phyloP scores from a whole-genome alignment of 1,140 invertebrate genomes.

The Belonocnema kinseyi region DNA sequence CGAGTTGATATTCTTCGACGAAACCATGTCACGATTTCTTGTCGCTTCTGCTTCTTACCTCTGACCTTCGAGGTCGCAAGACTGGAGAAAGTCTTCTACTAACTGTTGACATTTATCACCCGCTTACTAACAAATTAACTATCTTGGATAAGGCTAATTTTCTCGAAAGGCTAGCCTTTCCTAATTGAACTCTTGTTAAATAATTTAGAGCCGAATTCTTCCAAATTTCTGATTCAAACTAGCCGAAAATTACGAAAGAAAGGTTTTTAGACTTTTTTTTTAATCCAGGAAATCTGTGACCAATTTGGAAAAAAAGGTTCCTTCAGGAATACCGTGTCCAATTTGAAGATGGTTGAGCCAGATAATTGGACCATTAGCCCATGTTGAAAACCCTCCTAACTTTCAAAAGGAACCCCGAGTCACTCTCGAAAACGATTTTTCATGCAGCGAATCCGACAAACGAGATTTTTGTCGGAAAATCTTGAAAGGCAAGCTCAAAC shows the following conservation, averaged over 20 bases:
- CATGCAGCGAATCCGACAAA: conserved; percentile 1
- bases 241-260: not conserved
- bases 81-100: conserved; percentile 6
- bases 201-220: not conserved
- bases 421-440: conserved; percentile 12
- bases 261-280: conserved; percentile 7
- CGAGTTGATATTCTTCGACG: not conserved
- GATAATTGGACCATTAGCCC: conserved; percentile 30
- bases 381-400: not conserved
- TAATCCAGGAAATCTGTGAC: conserved; percentile 25
- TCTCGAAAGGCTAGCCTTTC: not conserved
- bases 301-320: conserved; percentile 14
- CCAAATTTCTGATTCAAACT: not conserved
- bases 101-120: conserved; percentile 10
- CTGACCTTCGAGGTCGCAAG: conserved; percentile 5
- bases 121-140: conserved; percentile 12
- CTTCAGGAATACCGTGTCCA: not conserved
- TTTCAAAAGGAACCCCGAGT: not conserved
- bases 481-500: not conserved
- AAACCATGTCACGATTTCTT: conserved; percentile 6
- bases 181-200: not conserved
- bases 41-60: conserved; percentile 25
- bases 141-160: conserved; percentile 12
- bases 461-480: conserved; percentile 23
- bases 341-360: conserved; percentile 17